A percentile compares a stretch with the other conserved stretches of the same genome.
phyloP scores from a whole-genome alignment of 2,797 vertebrate species.

The Arnoldichthys spilopterus region DNA sequence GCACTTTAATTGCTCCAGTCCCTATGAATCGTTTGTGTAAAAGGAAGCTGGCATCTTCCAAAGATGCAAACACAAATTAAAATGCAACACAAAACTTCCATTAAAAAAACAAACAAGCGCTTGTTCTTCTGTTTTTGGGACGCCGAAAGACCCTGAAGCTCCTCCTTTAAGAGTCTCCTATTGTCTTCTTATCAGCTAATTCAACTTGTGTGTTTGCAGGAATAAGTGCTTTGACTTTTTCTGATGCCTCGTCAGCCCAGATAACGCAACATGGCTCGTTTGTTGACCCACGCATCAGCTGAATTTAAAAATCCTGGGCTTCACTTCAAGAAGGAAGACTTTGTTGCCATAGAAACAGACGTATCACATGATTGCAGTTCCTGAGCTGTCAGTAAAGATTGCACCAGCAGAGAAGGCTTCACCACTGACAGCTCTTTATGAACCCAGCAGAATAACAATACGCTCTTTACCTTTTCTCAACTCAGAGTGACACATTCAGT shows the following conservation, averaged over 20 bases:
- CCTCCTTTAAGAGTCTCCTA: background rate
- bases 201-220: slow-evolving; percentile 20
- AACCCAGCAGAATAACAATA: slow-evolving; percentile 62
- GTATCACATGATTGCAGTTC: slow-evolving; percentile 60
- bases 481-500: slow-evolving; percentile 34
- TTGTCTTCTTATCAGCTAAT: slow-evolving; percentile 32
- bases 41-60: too few relatives aligned
- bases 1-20: too few relatives aligned
- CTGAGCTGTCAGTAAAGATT: slow-evolving; percentile 65
- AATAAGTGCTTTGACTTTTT: slow-evolving; percentile 46
- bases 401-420: slow-evolving; percentile 49
- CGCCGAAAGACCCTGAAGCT: background rate
- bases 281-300: slow-evolving; percentile 56
- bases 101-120: too few relatives aligned
- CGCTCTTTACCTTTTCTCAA: slow-evolving; percentile 46
- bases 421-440: slow-evolving; percentile 61
- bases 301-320: slow-evolving; percentile 55
- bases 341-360: slow-evolving; percentile 66
- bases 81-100: too few relatives aligned
- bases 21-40: too few relatives aligned
- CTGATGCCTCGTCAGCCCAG: slow-evolving; percentile 45
- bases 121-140: too few relatives aligned
- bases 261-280: slow-evolving; percentile 51
- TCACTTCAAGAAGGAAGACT: slow-evolving; percentile 58
- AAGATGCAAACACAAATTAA: too few relatives aligned